These are phyloP conservation scores for Synergus japonicus DNA, from an alignment of 2,888 invertebrate species.

Conservation along the genomic window DNA sequence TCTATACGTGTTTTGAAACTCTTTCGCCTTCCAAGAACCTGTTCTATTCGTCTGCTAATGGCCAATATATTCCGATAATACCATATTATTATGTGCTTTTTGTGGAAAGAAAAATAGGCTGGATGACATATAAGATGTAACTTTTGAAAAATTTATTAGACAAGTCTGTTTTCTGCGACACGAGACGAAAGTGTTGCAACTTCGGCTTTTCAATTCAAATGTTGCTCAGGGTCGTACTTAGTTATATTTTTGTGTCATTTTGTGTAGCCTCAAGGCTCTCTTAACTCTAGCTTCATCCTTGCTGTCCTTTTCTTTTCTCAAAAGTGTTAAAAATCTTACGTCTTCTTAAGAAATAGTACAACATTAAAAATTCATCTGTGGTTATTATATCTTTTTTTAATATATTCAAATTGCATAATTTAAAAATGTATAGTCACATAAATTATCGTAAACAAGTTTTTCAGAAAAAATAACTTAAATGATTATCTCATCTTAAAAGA, in stretches of 20 bases:
- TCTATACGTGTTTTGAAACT: background rate
- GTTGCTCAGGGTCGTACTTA: slow-evolving; percentile 10
- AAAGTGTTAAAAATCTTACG: background rate
- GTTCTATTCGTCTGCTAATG: slow-evolving; percentile 9
- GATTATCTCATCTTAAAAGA: no score
- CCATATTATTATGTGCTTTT: slow-evolving; percentile 17
- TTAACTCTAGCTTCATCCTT: background rate
- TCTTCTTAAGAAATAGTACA: background rate
- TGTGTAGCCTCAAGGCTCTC: slow-evolving; percentile 12
- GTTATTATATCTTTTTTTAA: no score
- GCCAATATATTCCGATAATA: slow-evolving; percentile 17
- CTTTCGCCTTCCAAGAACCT: slow-evolving; percentile 10
- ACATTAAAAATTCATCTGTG: background rate
- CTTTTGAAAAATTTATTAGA: slow-evolving; percentile 12
- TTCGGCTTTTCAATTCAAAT: slow-evolving; percentile 21
- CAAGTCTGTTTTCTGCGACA: background rate
- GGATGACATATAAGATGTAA: background rate
- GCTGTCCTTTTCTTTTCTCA: background rate
- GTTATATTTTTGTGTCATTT: slow-evolving; percentile 15
- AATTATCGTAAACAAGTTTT: no score
- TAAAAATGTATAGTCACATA: no score
- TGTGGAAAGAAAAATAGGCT: slow-evolving; percentile 7
- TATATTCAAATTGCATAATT: no score
- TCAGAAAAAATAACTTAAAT: no score
- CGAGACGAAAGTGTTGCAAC: slow-evolving; percentile 12